Conservation (phyloP, 2,797 vertebrate species). For the Selene dorsalis region DNA sequence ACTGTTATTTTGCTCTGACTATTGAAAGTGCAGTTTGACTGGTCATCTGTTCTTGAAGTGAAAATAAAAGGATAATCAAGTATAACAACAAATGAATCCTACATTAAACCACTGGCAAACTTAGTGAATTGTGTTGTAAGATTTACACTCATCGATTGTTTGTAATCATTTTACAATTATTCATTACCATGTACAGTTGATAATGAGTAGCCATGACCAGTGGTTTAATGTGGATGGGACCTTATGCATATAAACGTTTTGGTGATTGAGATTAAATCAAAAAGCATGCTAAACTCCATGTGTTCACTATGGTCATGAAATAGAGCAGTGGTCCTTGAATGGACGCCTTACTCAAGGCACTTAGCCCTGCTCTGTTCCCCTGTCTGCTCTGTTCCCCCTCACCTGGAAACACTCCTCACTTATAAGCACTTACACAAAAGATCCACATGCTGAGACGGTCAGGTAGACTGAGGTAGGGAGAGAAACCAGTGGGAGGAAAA, state of each 20-base stretch:
- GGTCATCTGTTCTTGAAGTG: too few relatives aligned
- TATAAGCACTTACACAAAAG: background rate
- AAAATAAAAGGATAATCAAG: background rate
- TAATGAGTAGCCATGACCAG: too few relatives aligned
- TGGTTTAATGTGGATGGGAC: background rate
- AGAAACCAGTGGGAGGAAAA: background rate
- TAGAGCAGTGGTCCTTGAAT: background rate
- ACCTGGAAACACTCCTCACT: background rate
- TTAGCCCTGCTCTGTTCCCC: background rate
- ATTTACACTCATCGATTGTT: too few relatives aligned
- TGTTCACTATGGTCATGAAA: background rate
- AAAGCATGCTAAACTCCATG: background rate
- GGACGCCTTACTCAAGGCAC: background rate
- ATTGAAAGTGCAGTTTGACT: background rate
- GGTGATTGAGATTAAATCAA: background rate
- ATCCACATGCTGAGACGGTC: background rate
- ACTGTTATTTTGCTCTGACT: too few relatives aligned
- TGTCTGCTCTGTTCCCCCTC: background rate
- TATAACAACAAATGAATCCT: background rate
- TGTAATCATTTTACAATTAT: too few relatives aligned
- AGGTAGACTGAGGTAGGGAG: background rate
- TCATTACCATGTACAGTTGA: background rate
- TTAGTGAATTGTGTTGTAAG: too few relatives aligned
- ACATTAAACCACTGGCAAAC: too few relatives aligned
- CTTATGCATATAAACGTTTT: background rate